phyloP scores from a whole-genome alignment of 2,113 vertebrate species.

The Piaya cayana region DNA sequence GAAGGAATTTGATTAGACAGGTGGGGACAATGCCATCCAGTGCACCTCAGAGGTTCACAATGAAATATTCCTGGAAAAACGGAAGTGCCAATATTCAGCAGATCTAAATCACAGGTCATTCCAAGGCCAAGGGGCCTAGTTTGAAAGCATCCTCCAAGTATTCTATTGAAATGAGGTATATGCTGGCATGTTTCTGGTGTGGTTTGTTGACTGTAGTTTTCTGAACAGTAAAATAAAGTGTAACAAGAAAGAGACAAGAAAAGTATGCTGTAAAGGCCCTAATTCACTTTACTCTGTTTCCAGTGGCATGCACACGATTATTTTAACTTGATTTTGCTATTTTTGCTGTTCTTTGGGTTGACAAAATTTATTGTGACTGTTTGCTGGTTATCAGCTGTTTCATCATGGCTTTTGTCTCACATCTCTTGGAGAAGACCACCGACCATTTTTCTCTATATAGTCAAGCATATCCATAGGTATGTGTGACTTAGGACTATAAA shows the following conservation, averaged over 20 bases:
- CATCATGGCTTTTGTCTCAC: not conserved
- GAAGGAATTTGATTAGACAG: not conserved
- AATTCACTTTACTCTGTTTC: not conserved
- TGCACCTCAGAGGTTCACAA: not conserved
- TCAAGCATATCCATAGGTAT: not conserved
- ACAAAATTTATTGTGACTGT: not conserved
- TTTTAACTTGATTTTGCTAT: not conserved
- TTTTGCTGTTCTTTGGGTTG: not conserved
- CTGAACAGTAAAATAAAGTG: not conserved
- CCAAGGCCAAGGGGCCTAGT: not conserved
- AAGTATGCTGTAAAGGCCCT: not conserved
- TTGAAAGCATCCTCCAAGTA: not conserved
- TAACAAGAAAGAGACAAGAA: not conserved
- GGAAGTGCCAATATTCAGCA: not conserved
- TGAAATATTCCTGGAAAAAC: not conserved
- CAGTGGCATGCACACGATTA: not conserved
- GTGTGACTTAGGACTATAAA: not conserved
- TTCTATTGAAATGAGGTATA: not conserved
- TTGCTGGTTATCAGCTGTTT: not conserved
- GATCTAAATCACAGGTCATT: not conserved
- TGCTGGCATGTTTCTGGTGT: not conserved
- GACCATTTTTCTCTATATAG: not conserved
- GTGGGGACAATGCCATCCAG: not conserved
- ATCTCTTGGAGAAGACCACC: not conserved
- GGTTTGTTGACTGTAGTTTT: not conserved